These are phyloP conservation scores for Thinocorus orbignyianus DNA, from an alignment of 2,113 vertebrate species.

Conservation along the genomic window DNA sequence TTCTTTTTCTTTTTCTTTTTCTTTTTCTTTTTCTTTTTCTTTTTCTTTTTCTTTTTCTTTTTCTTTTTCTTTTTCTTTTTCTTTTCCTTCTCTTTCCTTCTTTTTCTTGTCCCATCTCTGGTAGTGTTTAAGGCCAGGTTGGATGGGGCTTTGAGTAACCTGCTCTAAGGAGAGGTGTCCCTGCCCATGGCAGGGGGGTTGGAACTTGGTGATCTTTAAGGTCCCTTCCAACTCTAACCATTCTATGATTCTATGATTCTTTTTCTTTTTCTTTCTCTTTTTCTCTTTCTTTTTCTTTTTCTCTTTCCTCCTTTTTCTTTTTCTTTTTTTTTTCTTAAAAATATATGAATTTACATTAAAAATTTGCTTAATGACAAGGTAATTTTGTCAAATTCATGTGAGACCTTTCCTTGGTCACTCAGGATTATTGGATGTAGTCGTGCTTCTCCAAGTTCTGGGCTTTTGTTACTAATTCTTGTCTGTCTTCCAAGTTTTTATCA, in stretches of 20 bases:
- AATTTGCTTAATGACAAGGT: not conserved
- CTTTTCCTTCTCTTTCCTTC: too few species aligned
- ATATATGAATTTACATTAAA: not conserved
- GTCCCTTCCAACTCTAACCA: too few species aligned
- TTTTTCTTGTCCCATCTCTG: too few species aligned
- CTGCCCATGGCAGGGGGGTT: too few species aligned
- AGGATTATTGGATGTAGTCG: not conserved
- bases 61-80: too few species aligned
- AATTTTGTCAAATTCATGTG: not conserved
- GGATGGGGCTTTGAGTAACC: too few species aligned
- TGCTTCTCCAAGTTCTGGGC: not conserved
- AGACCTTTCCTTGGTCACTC: not conserved
- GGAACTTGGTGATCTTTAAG: too few species aligned
- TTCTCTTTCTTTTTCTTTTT: too few species aligned
- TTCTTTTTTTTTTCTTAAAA: not conserved
- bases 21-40: not conserved
- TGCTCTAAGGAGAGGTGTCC: too few species aligned
- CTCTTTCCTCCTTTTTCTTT: not conserved
- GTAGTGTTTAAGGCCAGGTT: too few species aligned
- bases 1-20: not conserved
- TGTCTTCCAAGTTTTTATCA: not conserved
- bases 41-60: not conserved
- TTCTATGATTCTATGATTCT: too few species aligned
- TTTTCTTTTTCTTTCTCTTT: too few species aligned
- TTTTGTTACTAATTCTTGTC: not conserved